Percentiles rank a stretch among this genome's conserved stretches.
Evolutionary conservation across 2,797 vertebrate genomes (phyloP).

Genomic region (Heterohyrax brucei): DNA sequence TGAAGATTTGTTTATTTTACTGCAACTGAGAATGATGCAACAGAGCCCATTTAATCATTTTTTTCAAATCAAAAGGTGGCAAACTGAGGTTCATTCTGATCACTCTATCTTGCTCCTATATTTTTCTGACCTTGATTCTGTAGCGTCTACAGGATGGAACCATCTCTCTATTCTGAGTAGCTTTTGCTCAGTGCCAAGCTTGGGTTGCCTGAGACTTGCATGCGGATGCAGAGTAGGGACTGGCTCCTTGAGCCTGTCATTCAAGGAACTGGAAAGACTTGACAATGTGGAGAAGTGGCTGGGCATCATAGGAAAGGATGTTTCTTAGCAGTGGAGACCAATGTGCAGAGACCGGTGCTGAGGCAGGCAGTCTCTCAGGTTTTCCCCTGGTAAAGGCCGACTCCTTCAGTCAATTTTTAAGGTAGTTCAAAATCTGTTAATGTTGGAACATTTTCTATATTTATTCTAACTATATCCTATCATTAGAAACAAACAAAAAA

Average conservation of each 20-base stretch:
- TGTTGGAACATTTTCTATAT: slow-evolving; percentile 16
- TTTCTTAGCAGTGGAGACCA: background rate
- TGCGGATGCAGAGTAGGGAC: accelerated
- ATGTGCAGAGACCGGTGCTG: no score
- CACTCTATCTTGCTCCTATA: background rate
- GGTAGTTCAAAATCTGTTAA: background rate
- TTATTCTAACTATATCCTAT: background rate
- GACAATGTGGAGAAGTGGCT: background rate
- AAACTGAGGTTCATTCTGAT: background rate
- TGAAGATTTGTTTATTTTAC: slow-evolving; percentile 23
- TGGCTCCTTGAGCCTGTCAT: background rate
- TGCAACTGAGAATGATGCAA: background rate
- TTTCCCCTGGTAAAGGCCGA: background rate
- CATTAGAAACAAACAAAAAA: background rate
- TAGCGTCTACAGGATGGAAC: background rate
- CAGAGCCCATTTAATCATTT: background rate
- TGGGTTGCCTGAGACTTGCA: background rate
- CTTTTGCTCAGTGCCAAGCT: background rate
- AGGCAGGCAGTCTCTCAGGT: background rate
- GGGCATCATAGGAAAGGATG: background rate
- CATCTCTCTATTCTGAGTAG: background rate
- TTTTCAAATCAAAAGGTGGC: background rate
- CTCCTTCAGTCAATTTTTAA: slow-evolving; percentile 1
- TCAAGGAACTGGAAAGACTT: background rate
- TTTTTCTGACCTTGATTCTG: background rate